Base-by-base conservation (phyloP, 2,888 invertebrate species). In the Apoderus coryli region DNA sequence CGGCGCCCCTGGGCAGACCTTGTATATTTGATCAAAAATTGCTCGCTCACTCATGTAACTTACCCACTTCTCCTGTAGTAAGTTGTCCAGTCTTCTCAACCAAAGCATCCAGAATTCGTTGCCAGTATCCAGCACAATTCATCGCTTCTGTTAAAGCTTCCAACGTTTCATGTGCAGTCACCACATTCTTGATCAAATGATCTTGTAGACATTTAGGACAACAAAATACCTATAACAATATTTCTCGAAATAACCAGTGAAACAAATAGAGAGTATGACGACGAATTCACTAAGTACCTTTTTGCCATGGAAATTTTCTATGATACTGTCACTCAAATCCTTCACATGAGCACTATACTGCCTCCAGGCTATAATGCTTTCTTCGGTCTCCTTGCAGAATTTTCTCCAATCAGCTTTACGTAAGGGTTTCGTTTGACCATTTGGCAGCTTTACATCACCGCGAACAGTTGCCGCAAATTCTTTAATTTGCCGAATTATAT, bases 171-270 rank as follows among this genome's bases (percentile, higher is more conserved):
- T 55, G 54, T 5, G 53, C 54, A 2, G 46, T 43, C 2, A 49
- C 47, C 14, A 52, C 51, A 30, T 52, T 44, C 14, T 47, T 47
- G 24, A 54, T 54, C n/a, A 53, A 39, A 30, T 52, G 50, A 34
- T 54, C 52, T 39, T 54, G 44, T 14, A 53, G 36, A 41, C 54
- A 56, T 37, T 53, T 53, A 2, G 51, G 49, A 43, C 56, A 56
- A 33, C 55, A 56, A 22, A 44, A n/a, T n/a, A n/a, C n/a, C n/a
- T n/a, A n/a, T n/a, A n/a, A n/a, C n/a, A n/a, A n/a, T n/a, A n/a
- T n/a, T n/a, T n/a, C n/a, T n/a, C n/a, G n/a, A n/a, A n/a, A n/a
- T n/a, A n/a, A n/a, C n/a, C n/a, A n/a, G n/a, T n/a, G n/a, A n/a
- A n/a, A n/a, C n/a, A n/a, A n/a, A n/a, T n/a, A n/a, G n/a, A n/a